Conservation (phyloP, 2,888 invertebrate species). For the Orthosia cruda region DNA sequence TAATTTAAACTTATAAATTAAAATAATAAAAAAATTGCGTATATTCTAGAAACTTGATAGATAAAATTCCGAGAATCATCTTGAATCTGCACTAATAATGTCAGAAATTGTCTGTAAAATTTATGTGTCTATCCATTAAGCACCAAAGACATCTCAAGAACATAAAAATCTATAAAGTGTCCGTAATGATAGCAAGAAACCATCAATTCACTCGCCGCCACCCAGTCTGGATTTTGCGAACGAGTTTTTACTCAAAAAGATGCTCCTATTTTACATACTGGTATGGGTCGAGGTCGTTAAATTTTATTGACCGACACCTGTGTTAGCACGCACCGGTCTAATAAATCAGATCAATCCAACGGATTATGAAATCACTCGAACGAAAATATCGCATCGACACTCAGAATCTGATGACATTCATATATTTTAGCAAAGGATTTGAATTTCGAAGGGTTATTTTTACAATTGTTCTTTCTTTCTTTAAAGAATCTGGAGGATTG, state of each 20-base stretch:
- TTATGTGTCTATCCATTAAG: slow-evolving; percentile 44
- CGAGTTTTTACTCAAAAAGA: slow-evolving; percentile 81
- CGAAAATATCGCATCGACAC: slow-evolving; percentile 75
- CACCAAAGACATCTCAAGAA: slow-evolving; percentile 44
- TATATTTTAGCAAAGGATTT: slow-evolving; percentile 17
- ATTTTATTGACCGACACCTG: slow-evolving; percentile 89
- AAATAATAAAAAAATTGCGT: slow-evolving; percentile 6
- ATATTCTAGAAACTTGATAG: slow-evolving; percentile 19
- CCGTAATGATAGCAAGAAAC: slow-evolving; percentile 59
- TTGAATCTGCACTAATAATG: slow-evolving; percentile 25
- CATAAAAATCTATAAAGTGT: slow-evolving; percentile 61
- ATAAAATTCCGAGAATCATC: slow-evolving; percentile 24
- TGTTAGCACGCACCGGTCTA: slow-evolving; percentile 81
- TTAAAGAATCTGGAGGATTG: slow-evolving; percentile 93
- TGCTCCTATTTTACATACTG: slow-evolving; percentile 84
- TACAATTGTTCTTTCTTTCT: slow-evolving; percentile 65
- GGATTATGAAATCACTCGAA: slow-evolving; percentile 79
- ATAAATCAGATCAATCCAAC: slow-evolving; percentile 84
- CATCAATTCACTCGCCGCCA: slow-evolving; percentile 86
- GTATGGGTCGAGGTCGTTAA: slow-evolving; percentile 87
- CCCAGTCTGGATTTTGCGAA: slow-evolving; percentile 86
- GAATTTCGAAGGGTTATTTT: slow-evolving; percentile 7
- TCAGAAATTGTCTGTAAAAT: slow-evolving; percentile 33
- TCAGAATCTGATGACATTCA: slow-evolving; percentile 47
- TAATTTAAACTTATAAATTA: slow-evolving; percentile 27